Conservation (phyloP, 2,797 vertebrate genomes). For the Zenarchopterus dispar region DNA sequence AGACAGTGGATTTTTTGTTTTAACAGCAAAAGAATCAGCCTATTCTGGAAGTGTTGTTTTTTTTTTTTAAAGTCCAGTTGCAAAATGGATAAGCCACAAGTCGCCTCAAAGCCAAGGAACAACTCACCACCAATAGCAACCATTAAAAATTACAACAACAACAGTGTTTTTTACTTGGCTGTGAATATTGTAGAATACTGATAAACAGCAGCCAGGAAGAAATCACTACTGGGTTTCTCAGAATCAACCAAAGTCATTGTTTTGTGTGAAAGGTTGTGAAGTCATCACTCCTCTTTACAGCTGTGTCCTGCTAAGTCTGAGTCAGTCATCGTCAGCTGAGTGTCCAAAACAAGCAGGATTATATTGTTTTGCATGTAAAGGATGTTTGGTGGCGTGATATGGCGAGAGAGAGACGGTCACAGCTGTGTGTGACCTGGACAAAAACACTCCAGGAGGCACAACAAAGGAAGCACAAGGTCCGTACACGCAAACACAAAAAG, state of each 20-base stretch:
- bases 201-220: slow-evolving; percentile 1
- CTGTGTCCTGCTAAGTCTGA: slow-evolving; percentile 58
- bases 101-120: no score
- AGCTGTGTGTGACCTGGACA: slow-evolving; percentile 65
- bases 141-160: no score
- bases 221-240: background rate
- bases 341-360: slow-evolving; percentile 34
- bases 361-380: slow-evolving; percentile 58
- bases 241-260: slow-evolving; percentile 25
- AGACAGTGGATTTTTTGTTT: no score
- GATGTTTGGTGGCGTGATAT: slow-evolving; percentile 67
- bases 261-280: slow-evolving; percentile 33
- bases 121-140: no score
- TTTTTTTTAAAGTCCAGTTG: no score
- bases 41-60: no score
- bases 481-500: slow-evolving; percentile 37
- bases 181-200: background rate
- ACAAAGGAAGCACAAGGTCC: slow-evolving; percentile 61
- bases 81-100: no score
- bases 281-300: slow-evolving; percentile 41
- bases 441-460: slow-evolving; percentile 59
- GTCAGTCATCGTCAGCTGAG: slow-evolving; percentile 49
- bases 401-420: slow-evolving; percentile 29
- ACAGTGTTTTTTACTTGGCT: background rate
- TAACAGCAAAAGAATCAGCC: no score